These are phyloP conservation scores for Heliconius charithonia DNA, from an alignment of 2,888 invertebrate species.

Conservation along the genomic window DNA sequence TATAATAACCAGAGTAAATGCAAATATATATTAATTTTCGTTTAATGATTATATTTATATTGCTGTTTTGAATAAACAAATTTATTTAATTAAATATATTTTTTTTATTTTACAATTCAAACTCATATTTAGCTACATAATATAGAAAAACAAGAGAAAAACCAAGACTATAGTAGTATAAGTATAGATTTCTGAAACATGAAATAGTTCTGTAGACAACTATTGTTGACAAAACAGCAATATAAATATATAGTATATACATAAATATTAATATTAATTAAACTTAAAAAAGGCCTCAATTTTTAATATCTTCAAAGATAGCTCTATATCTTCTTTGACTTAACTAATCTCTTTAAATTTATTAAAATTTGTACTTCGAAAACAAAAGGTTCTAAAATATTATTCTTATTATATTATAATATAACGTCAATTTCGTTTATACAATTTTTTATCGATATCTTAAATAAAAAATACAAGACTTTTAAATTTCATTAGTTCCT, in stretches of 20 bases:
- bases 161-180: constrained; percentile 6
- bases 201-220: neutral
- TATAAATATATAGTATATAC: neutral
- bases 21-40: neutral
- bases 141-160: constrained; percentile 4
- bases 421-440: neutral
- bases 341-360: neutral
- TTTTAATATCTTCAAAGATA: neutral
- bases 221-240: constrained; percentile 6
- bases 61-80: neutral
- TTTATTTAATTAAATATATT: neutral
- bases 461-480: neutral
- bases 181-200: neutral
- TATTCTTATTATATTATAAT: neutral
- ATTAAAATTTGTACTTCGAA: neutral
- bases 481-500: constrained; percentile 19
- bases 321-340: neutral
- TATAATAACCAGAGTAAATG: neutral
- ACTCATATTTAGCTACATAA: neutral
- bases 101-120: neutral
- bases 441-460: constrained; percentile 1
- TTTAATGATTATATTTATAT: neutral
- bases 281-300: constrained; percentile 5
- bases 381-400: constrained; percentile 10
- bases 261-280: constrained; percentile 4